Evolutionary conservation across 2,888 invertebrate species (phyloP).

Genomic region (Caenorhabditis afra): DNA sequence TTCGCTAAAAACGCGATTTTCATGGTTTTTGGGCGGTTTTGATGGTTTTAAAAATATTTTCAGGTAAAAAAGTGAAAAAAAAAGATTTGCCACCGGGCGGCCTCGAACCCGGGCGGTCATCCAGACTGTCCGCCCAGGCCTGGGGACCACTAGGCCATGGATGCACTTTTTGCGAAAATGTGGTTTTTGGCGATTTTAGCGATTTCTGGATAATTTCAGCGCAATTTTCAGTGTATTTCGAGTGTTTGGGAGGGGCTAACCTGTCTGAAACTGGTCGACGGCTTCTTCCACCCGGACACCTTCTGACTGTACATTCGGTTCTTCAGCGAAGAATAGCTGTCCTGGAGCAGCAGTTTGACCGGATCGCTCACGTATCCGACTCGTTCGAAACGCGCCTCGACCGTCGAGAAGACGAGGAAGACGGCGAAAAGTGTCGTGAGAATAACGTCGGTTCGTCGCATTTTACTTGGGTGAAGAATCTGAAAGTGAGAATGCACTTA

Average conservation of each 20-base stretch:
- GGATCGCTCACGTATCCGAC: constrained; percentile 65
- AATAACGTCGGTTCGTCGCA: constrained; percentile 23
- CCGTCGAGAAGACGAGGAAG: constrained; percentile 6
- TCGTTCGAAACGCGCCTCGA: constrained; percentile 52
- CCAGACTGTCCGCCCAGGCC: no score
- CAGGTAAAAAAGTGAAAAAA: no score
- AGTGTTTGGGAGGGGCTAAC: no score
- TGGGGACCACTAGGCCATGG: background rate
- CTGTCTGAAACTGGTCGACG: constrained; percentile 50
- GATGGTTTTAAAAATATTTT: background rate
- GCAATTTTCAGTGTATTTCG: no score
- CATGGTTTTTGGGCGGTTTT: background rate
- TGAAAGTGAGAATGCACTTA: background rate
- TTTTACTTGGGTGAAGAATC: constrained; percentile 25
- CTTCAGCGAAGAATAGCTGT: constrained; percentile 69
- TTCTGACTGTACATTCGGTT: constrained; percentile 61
- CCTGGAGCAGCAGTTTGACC: constrained; percentile 62
- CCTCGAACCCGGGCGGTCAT: background rate
- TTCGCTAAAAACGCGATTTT: background rate
- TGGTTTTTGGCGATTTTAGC: background rate
- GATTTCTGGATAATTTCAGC: background rate
- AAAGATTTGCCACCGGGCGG: background rate
- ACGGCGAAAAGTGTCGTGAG: constrained; percentile 39
- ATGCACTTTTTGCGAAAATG: background rate
- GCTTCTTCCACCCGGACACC: constrained; percentile 53